Percentiles rank a stretch among this genome's conserved stretches.
Conservation (phyloP, 2,113 vertebrate genomes). For the Gopherus evgoodei region DNA sequence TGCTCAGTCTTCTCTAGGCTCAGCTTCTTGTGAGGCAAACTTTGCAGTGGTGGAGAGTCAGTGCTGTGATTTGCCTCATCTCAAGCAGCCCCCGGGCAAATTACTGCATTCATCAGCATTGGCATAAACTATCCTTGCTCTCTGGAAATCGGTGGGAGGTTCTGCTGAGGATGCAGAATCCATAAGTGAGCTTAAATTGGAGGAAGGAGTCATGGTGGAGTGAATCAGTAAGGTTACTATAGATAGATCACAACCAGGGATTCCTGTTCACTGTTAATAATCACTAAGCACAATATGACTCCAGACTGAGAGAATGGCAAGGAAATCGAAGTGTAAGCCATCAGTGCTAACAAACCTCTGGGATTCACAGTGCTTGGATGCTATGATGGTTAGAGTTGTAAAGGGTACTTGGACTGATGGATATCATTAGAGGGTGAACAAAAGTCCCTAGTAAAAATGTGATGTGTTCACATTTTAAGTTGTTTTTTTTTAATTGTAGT, state of each 20-base stretch:
- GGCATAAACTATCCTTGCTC: neutral
- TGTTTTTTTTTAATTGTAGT: neutral
- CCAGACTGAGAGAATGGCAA: too few species aligned
- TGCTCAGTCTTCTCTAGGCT: neutral
- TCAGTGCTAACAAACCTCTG: fast-evolving
- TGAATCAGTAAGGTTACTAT: neutral
- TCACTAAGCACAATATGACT: fast-evolving
- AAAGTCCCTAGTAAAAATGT: neutral
- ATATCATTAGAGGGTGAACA: neutral
- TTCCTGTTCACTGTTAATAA: neutral
- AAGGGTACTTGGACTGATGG: neutral
- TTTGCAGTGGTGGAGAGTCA: neutral
- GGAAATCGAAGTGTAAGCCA: neutral
- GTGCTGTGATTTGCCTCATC: neutral
- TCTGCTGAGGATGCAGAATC: neutral
- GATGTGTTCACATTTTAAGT: neutral
- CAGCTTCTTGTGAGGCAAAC: neutral
- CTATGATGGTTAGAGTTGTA: neutral
- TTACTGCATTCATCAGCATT: neutral
- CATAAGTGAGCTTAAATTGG: neutral
- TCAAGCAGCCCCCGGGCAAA: neutral
- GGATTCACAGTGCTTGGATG: neutral
- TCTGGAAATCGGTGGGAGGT: neutral
- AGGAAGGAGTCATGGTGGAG: neutral
- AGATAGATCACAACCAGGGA: neutral